Evolutionary conservation across 2,888 invertebrate species (phyloP), one percentile per base, ranked within the genome.

Genomic region (Ommatoiulus sabulosus): DNA sequence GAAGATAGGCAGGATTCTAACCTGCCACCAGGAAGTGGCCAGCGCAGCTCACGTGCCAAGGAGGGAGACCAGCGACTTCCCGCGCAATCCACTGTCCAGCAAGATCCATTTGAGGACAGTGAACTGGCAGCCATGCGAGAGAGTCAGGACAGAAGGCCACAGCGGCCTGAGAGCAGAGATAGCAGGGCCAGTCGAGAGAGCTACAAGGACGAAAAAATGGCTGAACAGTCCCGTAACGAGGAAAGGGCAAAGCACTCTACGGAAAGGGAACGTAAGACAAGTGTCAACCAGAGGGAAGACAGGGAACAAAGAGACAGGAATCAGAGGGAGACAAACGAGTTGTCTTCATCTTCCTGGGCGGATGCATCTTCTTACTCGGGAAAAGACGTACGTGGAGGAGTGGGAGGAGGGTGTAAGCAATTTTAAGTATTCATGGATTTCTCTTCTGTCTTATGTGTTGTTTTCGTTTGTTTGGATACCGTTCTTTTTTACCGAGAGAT

Each of bases 91-190:
- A 44, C 88, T 89, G 90, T 90, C 43, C 92, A 92, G 89, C 91
- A 91, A 90, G 92, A 92, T 90, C 91, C 92, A 8, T 92, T 92
- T 91, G 92, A 92, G 89, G 92, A 92, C 44, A 48, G 52, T 86
- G 87, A 90, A 87, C 48, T 90, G 86, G 44, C 57, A 63, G 86
- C 48, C 43, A 84, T 87, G 15, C 35, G 89, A 44, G 89, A 89
- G 72, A 89, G 72, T 43, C 87, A 87, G 20, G 92, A 91, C 88
- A 94, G 94, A 87, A 92, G 94, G 24, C 94, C 94, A 0, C 94
- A 94, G 89, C 92, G 94, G 90, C 94, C 94, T 0, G 95, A 95
- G 90, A 94, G 94, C 89, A 93, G 94, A 4, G 94, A 95, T 91
- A 90, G 90, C 24, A 63, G 90, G 35, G 90, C 89, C 24, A 94